A percentile compares a stretch with the other conserved stretches of the same genome.
Conservation (phyloP, 2,888 invertebrate genomes). For the Heteropelma amictum region DNA sequence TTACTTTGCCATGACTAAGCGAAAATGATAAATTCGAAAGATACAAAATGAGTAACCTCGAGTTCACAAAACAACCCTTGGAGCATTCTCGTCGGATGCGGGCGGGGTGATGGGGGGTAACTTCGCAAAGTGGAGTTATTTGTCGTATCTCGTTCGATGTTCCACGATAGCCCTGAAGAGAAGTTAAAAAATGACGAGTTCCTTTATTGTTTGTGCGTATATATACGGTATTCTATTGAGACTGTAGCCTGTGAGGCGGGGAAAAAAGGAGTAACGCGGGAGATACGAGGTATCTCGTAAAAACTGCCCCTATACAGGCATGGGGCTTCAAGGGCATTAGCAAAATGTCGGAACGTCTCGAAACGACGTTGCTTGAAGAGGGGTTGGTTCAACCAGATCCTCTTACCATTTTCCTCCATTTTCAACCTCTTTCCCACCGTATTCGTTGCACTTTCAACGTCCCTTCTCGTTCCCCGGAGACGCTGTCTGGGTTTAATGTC, state of each 20-base stretch:
- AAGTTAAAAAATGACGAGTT: conserved; percentile 35
- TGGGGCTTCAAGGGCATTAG: conserved; percentile 70
- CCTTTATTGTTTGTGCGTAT: conserved; percentile 37
- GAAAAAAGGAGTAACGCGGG: conserved; percentile 23
- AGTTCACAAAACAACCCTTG: too few species aligned
- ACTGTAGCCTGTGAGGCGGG: not conserved
- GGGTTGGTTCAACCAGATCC: conserved; percentile 48
- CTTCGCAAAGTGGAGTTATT: not conserved
- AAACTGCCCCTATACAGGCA: conserved; percentile 67
- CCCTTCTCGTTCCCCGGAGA: conserved; percentile 43
- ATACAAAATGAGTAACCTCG: conserved; percentile 15
- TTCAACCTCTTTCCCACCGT: conserved; percentile 4
- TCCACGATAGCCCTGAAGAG: conserved; percentile 25
- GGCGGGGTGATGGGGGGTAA: conserved; percentile 12
- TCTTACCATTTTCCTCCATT: conserved; percentile 32
- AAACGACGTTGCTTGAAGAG: conserved; percentile 50
- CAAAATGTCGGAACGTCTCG: conserved; percentile 70
- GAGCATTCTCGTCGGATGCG: not conserved
- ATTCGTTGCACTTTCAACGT: conserved; percentile 52
- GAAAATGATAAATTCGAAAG: conserved; percentile 7
- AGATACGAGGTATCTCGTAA: conserved; percentile 66
- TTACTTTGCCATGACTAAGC: conserved; percentile 1
- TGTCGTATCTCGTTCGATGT: conserved; percentile 18
- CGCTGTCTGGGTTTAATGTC: conserved; percentile 70
- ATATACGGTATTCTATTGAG: conserved; percentile 18